These are phyloP conservation scores for Eurytoma adleriae DNA, from an alignment of 2,888 invertebrate species.

Conservation along the genomic window DNA sequence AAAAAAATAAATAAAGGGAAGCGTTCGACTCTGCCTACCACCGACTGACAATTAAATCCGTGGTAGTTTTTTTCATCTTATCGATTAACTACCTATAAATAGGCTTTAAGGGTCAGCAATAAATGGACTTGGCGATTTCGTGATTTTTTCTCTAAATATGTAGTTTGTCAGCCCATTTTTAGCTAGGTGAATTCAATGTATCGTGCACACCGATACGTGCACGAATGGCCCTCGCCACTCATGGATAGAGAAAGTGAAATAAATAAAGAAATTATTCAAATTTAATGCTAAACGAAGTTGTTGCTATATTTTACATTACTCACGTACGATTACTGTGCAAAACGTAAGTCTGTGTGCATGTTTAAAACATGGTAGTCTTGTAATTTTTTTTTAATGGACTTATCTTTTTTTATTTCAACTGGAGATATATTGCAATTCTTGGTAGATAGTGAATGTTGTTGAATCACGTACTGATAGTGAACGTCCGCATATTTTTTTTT, in stretches of 20 bases:
- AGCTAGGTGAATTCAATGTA: constrained; percentile 22
- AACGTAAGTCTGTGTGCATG: neutral
- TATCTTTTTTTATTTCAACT: no score
- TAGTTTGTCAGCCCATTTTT: constrained; percentile 21
- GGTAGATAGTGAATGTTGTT: no score
- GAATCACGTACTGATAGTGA: no score
- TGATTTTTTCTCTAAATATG: constrained; percentile 19
- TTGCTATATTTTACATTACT: no score
- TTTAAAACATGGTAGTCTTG: neutral
- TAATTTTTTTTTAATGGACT: no score
- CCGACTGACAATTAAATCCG: constrained; percentile 29
- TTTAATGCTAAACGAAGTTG: neutral
- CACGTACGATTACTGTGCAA: no score
- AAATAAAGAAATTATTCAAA: constrained; percentile 18
- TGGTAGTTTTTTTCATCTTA: constrained; percentile 33
- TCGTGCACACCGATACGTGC: constrained; percentile 5
- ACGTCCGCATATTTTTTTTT: no score
- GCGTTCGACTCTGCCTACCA: constrained; percentile 17
- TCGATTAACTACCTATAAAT: constrained; percentile 36
- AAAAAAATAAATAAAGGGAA: neutral
- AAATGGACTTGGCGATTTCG: constrained; percentile 20
- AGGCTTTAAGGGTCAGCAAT: constrained; percentile 34
- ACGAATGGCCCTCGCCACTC: constrained; percentile 3
- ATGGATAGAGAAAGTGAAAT: constrained; percentile 20
- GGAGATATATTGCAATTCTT: no score